Conservation (phyloP, 2,113 vertebrate species). For the Psilopogon haemacephalus region DNA sequence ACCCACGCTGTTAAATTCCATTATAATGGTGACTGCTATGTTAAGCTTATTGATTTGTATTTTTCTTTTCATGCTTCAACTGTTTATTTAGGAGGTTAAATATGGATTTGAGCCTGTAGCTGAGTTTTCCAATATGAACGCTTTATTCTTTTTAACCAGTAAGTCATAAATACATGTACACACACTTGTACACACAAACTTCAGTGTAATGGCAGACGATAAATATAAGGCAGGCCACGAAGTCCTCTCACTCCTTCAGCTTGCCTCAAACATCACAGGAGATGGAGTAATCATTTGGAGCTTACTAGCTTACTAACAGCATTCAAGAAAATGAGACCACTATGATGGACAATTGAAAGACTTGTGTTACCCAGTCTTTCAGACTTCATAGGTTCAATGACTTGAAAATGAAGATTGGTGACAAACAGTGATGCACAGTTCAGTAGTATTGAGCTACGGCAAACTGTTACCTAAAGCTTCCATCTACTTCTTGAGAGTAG, state of each 20-base stretch:
- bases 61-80: background rate
- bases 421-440: background rate
- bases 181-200: background rate
- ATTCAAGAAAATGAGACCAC: background rate
- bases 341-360: background rate
- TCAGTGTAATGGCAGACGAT: background rate
- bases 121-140: background rate
- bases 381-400: background rate
- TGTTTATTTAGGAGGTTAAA: background rate
- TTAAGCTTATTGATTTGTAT: background rate
- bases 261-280: background rate
- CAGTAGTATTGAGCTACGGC: background rate
- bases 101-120: background rate
- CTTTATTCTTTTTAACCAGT: background rate
- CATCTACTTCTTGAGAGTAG: background rate
- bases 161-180: background rate
- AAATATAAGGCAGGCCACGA: background rate
- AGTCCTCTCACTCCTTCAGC: background rate
- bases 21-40: background rate
- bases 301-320: background rate
- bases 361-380: background rate
- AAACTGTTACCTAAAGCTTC: background rate
- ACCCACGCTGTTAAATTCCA: background rate
- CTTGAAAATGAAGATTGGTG: background rate
- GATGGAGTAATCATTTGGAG: background rate